phyloP scores from a whole-genome alignment of 1,140 invertebrate genomes.

The Euschistus heros region DNA sequence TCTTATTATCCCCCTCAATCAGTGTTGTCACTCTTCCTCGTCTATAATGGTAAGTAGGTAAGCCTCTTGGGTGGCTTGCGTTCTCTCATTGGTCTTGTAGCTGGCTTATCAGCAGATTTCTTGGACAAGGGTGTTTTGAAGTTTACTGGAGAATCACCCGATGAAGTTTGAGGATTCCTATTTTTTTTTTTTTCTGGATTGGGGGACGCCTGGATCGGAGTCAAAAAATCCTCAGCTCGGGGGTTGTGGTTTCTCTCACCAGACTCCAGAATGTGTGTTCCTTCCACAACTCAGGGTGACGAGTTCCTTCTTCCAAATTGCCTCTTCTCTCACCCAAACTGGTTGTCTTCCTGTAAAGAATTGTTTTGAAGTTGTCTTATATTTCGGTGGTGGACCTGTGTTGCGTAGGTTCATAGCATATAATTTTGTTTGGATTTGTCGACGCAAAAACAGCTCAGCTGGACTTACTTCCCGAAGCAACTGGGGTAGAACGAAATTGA shows the following conservation, averaged over 20 bases:
- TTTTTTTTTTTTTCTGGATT: not conserved
- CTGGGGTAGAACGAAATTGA: no score
- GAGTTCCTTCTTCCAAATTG: not conserved
- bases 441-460: not conserved
- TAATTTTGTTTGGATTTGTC: not conserved
- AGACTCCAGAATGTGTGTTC: not conserved
- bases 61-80: not conserved
- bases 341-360: not conserved
- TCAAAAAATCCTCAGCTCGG: not conserved
- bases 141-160: not conserved
- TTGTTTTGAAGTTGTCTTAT: not conserved
- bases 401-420: not conserved
- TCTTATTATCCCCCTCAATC: not conserved
- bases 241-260: not conserved
- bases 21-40: not conserved
- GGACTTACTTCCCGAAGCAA: not conserved
- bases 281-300: not conserved
- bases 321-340: not conserved
- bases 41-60: not conserved
- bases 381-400: not conserved
- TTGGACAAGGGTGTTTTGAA: not conserved
- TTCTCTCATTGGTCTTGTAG: not conserved
- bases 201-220: not conserved
- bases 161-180: not conserved
- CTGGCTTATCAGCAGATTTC: not conserved